Conservation (phyloP, 2,113 vertebrate species). For the Brachirus orientalis region DNA sequence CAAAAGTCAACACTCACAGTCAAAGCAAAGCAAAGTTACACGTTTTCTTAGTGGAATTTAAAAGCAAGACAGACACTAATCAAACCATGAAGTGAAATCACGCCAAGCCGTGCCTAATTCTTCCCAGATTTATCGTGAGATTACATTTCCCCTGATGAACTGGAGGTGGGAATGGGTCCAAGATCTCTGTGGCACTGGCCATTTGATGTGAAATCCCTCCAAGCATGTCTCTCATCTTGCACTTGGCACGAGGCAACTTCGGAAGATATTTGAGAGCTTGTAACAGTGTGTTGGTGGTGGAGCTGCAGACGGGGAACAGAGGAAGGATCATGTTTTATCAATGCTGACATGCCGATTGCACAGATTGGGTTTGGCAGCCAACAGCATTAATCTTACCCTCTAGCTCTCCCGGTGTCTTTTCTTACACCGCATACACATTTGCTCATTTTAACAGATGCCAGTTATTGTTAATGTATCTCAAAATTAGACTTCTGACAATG, state of each 20-base stretch:
- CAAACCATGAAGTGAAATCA: slow-evolving; percentile 11
- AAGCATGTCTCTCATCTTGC: slow-evolving; percentile 47
- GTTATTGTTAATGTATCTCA: background rate
- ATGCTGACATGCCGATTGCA: slow-evolving; percentile 18
- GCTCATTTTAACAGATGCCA: background rate
- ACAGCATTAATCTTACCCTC: slow-evolving; percentile 1
- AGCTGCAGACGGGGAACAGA: slow-evolving; percentile 29
- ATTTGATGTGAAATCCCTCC: slow-evolving; percentile 56
- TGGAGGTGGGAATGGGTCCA: slow-evolving; percentile 28
- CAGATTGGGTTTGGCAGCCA: slow-evolving; percentile 40
- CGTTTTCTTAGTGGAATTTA: too few relatives aligned
- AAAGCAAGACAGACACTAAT: too few relatives aligned
- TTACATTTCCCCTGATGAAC: slow-evolving; percentile 5
- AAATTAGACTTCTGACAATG: background rate
- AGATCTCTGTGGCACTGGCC: slow-evolving; percentile 21
- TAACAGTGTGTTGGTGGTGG: slow-evolving; percentile 29
- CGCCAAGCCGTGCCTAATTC: slow-evolving; percentile 8
- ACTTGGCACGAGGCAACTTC: slow-evolving; percentile 40
- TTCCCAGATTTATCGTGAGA: slow-evolving; percentile 3
- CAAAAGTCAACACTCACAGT: too few relatives aligned
- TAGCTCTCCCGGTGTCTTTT: background rate
- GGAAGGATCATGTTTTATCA: slow-evolving; percentile 67
- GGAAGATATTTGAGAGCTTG: slow-evolving; percentile 58
- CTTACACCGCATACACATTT: background rate
- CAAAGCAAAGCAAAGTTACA: too few relatives aligned